These are phyloP conservation scores for Erpetoichthys calabaricus DNA, from an alignment of 2,797 vertebrate genomes.

Conservation along the genomic window DNA sequence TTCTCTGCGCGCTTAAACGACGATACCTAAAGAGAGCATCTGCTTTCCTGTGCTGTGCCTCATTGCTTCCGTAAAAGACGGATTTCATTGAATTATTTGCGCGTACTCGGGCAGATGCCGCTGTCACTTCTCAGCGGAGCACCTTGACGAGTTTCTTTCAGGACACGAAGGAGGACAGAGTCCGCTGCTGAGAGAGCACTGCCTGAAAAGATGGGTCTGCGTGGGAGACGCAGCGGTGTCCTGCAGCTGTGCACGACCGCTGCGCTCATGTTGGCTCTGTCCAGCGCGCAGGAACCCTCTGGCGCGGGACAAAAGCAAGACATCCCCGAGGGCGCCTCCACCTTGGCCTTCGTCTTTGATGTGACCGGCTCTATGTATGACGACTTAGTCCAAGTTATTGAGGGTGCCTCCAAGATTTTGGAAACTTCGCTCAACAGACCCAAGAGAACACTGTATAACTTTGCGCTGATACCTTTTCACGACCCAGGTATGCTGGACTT, in stretches of 20 bases:
- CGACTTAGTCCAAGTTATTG: slow-evolving; percentile 91
- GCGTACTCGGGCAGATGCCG: no score
- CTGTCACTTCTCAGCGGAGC: no score
- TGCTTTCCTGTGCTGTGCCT: not conserved
- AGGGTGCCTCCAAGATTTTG: slow-evolving; percentile 92
- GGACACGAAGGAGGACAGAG: no score
- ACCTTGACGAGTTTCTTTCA: no score
- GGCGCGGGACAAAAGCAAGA: slow-evolving; percentile 29
- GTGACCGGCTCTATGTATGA: slow-evolving; percentile 98
- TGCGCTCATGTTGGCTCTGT: slow-evolving; percentile 32
- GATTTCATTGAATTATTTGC: no score
- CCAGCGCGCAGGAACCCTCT: slow-evolving; percentile 34
- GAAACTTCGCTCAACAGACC: slow-evolving; percentile 87
- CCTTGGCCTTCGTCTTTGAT: slow-evolving; percentile 91
- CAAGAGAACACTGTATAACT: slow-evolving; percentile 80
- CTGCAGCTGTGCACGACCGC: slow-evolving; percentile 24
- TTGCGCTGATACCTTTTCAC: slow-evolving; percentile 89
- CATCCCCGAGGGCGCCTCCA: slow-evolving; percentile 83
- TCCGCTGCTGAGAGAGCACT: no score
- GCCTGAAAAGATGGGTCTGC: no score
- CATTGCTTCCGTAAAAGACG: not conserved
- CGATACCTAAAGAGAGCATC: slow-evolving; percentile 1
- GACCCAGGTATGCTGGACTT: slow-evolving; percentile 75
- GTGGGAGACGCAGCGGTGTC: slow-evolving; percentile 6
- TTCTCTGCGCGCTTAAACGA: not conserved